Evolutionary conservation across 2,113 vertebrate genomes (phyloP), one percentile per base, ranked within the genome.

Genomic region (Misgurnus anguillicaudatus): DNA sequence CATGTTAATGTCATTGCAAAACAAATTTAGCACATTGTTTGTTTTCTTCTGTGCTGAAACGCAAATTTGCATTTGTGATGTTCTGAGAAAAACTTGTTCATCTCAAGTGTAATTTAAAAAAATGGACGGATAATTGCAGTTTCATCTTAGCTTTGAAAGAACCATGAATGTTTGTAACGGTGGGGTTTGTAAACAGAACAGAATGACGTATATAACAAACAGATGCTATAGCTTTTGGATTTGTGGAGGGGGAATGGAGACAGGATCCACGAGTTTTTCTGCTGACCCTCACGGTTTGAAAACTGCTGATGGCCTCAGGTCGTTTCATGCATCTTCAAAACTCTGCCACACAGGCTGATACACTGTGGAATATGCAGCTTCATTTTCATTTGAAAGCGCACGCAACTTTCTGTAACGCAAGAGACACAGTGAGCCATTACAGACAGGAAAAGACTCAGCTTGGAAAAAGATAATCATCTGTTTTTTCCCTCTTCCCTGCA

Each of bases 301-400:
- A 89, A 88, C 31, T 84, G 84, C 88, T 87, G 87, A 87, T 82
- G 69, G 66, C 74, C 78, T 77, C 11, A 24, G 73, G 84, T 87
- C 83, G 86, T 88, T 91, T 91, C 85, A 87, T 87, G 87, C 85
- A 86, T 89, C 88, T 90, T 90, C 84, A 88, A 88, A 88, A 80
- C 83, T 88, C 80, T 80, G 87, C 88, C 87, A 87, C 85, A 88
- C 89, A 89, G 88, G 91, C 88, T 91, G 89, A 90, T 88, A 88
- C 86, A 86, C 86, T 82, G 82, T 88, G 88, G 89, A 90, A 90
- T 87, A 86, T 83, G 83, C 81, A 74, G 85, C 87, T 88, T 90
- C 62, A 87, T 86, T 90, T 88, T 86, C 71, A 85, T 76, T 85
- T 84, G 84, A 85, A 89, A 85, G 85, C 72, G 4, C 57, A 63